These are phyloP conservation scores for Musca vetustissima DNA, from an alignment of 1,140 invertebrate genomes.

Conservation along the genomic window DNA sequence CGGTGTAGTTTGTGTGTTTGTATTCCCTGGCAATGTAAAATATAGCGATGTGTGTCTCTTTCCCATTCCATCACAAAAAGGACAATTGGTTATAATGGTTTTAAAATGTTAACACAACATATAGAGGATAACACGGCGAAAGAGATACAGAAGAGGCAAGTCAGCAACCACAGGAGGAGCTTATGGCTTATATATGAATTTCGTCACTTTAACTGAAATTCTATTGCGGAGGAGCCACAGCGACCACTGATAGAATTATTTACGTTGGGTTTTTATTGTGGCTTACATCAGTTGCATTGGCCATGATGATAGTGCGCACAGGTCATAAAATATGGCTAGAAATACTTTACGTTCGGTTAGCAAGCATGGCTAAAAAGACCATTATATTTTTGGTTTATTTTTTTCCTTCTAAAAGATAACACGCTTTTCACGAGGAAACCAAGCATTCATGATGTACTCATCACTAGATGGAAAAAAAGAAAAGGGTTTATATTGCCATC, in stretches of 20 bases:
- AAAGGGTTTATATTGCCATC: constrained; percentile 13
- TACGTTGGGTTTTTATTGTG: constrained; percentile 9
- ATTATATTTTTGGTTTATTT: constrained; percentile 18
- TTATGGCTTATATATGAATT: constrained; percentile 10
- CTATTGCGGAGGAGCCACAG: background rate
- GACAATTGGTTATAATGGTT: constrained; percentile 23
- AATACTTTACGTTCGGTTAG: background rate
- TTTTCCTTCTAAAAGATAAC: background rate
- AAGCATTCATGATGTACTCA: background rate
- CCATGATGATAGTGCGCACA: background rate
- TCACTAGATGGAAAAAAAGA: background rate
- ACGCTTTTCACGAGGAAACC: background rate
- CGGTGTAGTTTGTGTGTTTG: too few relatives aligned
- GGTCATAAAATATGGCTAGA: constrained; percentile 16
- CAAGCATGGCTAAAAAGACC: constrained; percentile 4
- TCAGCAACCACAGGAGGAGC: constrained; percentile 2
- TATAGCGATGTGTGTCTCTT: constrained; percentile 28
- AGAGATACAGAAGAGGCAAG: background rate
- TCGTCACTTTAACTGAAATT: constrained; percentile 16
- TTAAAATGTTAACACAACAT: constrained; percentile 8
- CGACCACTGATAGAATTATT: constrained; percentile 12
- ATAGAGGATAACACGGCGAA: background rate
- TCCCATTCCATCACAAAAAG: background rate
- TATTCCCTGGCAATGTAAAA: constrained; percentile 27
- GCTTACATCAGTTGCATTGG: background rate